Percentiles rank a stretch among this genome's conserved stretches.
Conservation (phyloP, 2,113 vertebrate species). For the Beaufortia kweichowensis region DNA sequence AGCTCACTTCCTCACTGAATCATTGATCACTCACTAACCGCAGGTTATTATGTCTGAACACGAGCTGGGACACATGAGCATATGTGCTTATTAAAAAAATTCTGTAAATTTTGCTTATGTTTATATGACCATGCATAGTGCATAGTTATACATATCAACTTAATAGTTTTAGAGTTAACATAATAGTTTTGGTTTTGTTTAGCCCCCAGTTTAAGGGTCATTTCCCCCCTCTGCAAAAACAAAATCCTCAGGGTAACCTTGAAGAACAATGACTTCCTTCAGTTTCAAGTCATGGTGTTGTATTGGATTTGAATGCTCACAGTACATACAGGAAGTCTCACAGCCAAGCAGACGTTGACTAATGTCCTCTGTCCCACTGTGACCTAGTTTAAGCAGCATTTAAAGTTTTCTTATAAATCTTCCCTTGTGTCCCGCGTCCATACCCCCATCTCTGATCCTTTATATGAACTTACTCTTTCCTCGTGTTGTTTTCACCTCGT, state of each 20-base stretch:
- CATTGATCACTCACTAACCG: too few species aligned
- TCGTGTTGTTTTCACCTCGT: not conserved
- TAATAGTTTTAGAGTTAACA: too few species aligned
- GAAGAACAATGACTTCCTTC: not conserved
- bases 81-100: not conserved
- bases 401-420: constrained; percentile 6
- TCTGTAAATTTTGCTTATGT: not conserved
- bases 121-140: too few species aligned
- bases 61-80: too few species aligned
- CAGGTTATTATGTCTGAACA: too few species aligned
- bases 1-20: too few species aligned
- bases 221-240: not conserved
- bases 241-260: not conserved
- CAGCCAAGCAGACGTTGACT: constrained; percentile 1
- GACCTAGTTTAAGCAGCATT: not conserved
- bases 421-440: not conserved
- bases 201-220: not conserved
- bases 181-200: not conserved
- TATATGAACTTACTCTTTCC: not conserved
- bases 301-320: constrained; percentile 29
- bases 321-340: not conserved
- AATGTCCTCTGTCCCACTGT: constrained; percentile 3
- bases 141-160: too few species aligned
- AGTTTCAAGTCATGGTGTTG: not conserved
- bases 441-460: constrained; percentile 7